phyloP scores from a whole-genome alignment of 2,113 vertebrate genomes.

The Oreochromis spilurus region DNA sequence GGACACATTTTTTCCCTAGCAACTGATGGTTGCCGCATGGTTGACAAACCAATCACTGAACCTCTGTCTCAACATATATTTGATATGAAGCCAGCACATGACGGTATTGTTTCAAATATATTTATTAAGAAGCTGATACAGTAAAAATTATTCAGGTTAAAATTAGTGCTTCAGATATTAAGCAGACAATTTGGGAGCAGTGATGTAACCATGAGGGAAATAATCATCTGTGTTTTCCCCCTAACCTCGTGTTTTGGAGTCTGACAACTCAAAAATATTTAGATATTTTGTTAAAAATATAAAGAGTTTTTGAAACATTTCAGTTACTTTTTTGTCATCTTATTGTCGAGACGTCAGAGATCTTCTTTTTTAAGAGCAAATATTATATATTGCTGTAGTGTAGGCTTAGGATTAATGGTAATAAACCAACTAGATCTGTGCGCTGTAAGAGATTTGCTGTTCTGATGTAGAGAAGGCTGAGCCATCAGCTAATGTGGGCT shows the following conservation, averaged over 20 bases:
- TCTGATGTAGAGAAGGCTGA: not conserved
- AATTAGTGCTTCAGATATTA: not conserved
- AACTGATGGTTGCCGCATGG: not conserved
- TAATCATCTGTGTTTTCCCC: not conserved
- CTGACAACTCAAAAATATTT: not conserved
- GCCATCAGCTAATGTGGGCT: not conserved
- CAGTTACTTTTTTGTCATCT: not conserved
- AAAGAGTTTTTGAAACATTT: not conserved
- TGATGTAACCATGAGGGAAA: not conserved
- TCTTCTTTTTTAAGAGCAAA: not conserved
- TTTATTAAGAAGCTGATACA: not conserved
- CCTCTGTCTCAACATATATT: not conserved
- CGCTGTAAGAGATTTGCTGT: not conserved
- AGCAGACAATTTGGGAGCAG: not conserved
- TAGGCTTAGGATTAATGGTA: not conserved
- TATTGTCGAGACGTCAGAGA: accelerated
- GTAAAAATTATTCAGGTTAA: not conserved
- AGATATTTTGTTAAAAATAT: not conserved
- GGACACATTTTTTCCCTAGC: not conserved
- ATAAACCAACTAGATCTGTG: not conserved
- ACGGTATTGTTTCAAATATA: not conserved
- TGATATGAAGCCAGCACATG: not conserved
- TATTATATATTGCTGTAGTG: not conserved
- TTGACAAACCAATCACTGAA: not conserved
- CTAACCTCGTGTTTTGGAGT: not conserved